phyloP scores from a whole-genome alignment of 2,888 invertebrate genomes.

The Autographa pulchrina region DNA sequence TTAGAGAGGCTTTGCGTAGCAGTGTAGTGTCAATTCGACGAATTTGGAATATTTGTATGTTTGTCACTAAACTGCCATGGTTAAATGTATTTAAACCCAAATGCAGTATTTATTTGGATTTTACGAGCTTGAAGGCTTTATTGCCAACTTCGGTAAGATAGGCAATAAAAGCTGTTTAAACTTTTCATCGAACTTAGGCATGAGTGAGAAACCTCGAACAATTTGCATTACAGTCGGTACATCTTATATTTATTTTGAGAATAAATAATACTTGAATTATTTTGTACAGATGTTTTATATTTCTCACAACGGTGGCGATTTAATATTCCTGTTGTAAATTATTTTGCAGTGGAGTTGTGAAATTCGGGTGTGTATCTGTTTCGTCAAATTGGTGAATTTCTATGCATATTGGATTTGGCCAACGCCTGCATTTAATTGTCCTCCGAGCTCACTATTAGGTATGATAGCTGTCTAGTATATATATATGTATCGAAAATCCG shows the following conservation, averaged over 20 bases:
- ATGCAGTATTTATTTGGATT: not conserved
- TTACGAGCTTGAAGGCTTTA: not conserved
- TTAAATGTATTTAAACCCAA: not conserved
- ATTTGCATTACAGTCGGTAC: not conserved
- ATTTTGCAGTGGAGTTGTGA: not conserved
- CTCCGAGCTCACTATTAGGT: not conserved
- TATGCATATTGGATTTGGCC: not conserved
- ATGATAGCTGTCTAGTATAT: not conserved
- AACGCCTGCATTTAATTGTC: not conserved
- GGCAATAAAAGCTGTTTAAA: not conserved
- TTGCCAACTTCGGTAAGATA: not conserved
- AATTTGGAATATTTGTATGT: not conserved
- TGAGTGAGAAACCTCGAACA: not conserved
- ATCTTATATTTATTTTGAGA: not conserved
- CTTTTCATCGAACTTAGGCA: not conserved
- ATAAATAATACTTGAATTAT: too few species aligned
- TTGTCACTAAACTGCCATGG: not conserved
- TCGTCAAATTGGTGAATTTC: not conserved
- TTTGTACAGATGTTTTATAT: too few species aligned
- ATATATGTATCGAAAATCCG: not conserved
- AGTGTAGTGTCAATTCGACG: not conserved
- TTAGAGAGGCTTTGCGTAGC: not conserved
- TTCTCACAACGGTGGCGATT: not conserved
- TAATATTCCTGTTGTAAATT: not conserved
- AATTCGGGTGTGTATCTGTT: not conserved